Conservation (phyloP, 2,797 vertebrate species). For the Glossophaga mutica region DNA sequence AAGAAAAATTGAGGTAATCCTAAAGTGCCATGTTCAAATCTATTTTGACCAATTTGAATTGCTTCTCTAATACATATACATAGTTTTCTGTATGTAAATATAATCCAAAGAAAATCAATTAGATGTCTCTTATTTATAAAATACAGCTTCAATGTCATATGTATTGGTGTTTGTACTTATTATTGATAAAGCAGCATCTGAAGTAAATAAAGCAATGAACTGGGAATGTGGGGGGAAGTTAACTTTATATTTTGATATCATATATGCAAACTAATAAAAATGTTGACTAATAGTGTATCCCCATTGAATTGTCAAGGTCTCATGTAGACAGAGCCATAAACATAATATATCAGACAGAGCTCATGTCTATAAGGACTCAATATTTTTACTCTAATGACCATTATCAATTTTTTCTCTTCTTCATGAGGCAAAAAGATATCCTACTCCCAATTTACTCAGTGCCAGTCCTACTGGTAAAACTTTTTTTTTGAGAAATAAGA, state of each 20-base stretch:
- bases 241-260: conserved; percentile 24
- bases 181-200: neutral
- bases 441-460: neutral
- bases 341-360: neutral
- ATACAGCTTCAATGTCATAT: neutral
- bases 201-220: neutral
- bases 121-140: neutral
- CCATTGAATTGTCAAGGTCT: neutral
- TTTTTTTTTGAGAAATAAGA: conserved; percentile 16
- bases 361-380: neutral
- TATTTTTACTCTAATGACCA: neutral
- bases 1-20: neutral
- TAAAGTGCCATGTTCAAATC: neutral
- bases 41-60: neutral
- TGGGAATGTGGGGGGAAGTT: neutral
- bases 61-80: neutral
- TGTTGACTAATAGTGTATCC: neutral
- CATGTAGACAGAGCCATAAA: neutral
- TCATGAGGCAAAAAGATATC: neutral
- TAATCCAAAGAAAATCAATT: neutral
- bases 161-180: neutral
- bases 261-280: neutral
- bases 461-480: neutral
- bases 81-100: neutral
- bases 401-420: neutral